A percentile compares a stretch with the other conserved stretches of the same genome.
phyloP scores from a whole-genome alignment of 2,113 vertebrate genomes.

The Trinectes maculatus region DNA sequence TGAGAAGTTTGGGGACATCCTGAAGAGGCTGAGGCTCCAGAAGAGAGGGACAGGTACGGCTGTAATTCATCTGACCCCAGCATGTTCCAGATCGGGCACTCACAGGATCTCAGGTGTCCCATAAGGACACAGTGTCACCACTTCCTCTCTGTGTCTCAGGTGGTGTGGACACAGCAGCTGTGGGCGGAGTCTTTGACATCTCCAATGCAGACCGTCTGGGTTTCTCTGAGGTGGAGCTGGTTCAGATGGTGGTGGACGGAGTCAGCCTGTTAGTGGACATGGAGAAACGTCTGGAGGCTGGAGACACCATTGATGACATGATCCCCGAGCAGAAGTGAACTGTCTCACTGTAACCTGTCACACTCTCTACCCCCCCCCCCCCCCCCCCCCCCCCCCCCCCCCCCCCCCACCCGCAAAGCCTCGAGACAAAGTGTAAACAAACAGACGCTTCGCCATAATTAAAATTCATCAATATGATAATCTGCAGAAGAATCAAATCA shows the following conservation, averaged over 20 bases:
- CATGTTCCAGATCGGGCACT: too few relatives aligned
- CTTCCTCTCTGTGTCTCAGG: conserved; percentile 73
- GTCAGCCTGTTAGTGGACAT: conserved; percentile 93
- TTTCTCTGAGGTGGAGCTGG: conserved; percentile 96
- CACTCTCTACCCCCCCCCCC: background rate
- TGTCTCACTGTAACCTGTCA: conserved; percentile 20
- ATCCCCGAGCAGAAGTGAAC: conserved; percentile 95
- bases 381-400: background rate
- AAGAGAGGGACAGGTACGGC: conserved; percentile 94
- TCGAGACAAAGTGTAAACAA: too few relatives aligned
- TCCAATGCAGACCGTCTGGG: conserved; percentile 95
- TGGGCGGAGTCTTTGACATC: conserved; percentile 94
- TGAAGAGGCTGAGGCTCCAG: conserved; percentile 92
- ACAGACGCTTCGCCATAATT: too few relatives aligned
- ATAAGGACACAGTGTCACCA: background rate
- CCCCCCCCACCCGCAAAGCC: conserved; percentile 20
- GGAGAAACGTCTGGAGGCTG: conserved; percentile 92
- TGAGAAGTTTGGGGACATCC: conserved; percentile 89
- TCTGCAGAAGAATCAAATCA: too few relatives aligned
- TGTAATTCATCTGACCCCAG: too few relatives aligned
- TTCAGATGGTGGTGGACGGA: conserved; percentile 97
- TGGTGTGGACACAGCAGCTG: conserved; percentile 95
- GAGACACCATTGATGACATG: conserved; percentile 88
- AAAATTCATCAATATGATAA: too few relatives aligned
- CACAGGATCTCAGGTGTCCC: background rate